Percentiles rank a stretch among this genome's conserved stretches.
Evolutionary conservation across 2,797 vertebrate species (phyloP).

Genomic region (Euthynnus affinis): DNA sequence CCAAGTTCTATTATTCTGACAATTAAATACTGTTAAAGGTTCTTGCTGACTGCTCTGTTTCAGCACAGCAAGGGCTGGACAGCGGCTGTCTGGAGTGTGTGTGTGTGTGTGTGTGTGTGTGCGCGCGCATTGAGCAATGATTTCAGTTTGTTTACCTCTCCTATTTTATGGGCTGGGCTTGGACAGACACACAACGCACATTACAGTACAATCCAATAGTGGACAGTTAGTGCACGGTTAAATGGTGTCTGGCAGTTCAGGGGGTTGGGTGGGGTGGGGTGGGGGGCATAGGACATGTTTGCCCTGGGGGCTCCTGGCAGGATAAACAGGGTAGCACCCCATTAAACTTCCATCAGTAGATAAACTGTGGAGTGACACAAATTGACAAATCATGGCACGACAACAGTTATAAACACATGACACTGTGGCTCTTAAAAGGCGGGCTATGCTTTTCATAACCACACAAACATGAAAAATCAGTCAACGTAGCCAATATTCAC

Average conservation of each 20-base stretch:
- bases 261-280: no score
- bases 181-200: conserved; percentile 39
- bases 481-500: conserved; percentile 1
- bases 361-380: conserved; percentile 67
- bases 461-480: conserved; percentile 31
- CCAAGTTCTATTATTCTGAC: conserved; percentile 23
- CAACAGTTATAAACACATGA: conserved; percentile 45
- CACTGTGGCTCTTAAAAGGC: conserved; percentile 28
- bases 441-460: conserved; percentile 39
- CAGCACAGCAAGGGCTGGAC: conserved; percentile 67
- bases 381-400: conserved; percentile 45
- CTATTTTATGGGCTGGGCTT: conserved; percentile 11
- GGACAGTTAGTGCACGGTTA: conserved; percentile 57
- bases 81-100: conserved; percentile 37
- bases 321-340: conserved; percentile 64
- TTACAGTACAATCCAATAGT: conserved; percentile 58
- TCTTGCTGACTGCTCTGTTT: conserved; percentile 37
- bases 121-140: conserved; percentile 14
- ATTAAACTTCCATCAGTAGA: conserved; percentile 66
- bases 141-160: conserved; percentile 44
- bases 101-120: conserved; percentile 1
- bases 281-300: conserved; percentile 42
- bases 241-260: conserved; percentile 55
- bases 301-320: conserved; percentile 41
- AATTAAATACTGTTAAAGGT: conserved; percentile 22